Base-by-base conservation (phyloP, 2,113 vertebrate genomes). In the Carettochelys insculpta region DNA sequence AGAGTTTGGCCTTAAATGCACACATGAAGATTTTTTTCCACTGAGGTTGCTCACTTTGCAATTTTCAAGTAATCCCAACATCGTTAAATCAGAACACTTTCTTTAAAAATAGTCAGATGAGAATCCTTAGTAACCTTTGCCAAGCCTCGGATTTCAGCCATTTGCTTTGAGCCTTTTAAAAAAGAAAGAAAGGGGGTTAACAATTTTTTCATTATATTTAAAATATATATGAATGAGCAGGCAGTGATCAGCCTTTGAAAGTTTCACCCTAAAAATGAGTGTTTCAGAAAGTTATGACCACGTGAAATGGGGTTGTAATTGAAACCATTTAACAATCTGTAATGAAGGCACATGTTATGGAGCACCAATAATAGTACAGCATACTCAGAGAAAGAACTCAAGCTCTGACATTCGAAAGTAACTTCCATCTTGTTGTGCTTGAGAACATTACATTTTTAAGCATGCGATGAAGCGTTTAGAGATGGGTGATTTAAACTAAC, bases 231-330 rank as follows among this genome's bases (percentile, higher is more conserved):
- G 81, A 88, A 83, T 34, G 34, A 76, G 41, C 50, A 71, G 58
- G 56, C 27, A 79, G 71, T 71, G 77, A 20, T 75, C 3, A 2
- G 4, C 81, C 56, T 86, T 94, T 85, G 87, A 89, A 94, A 87
- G 86, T 77, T 92, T 93, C 92, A 95, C 43, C 78, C 16, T 88
- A 50, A 90, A 89, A 85, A 82, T 5, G 90, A 96, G 87, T 80
- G 88, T 65, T 96, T 94, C 73, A 91, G 77, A 85, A 92, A 94
- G 83, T 80, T 89, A 82, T 13, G 90, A 61, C 83, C 89, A 7
- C 75, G 80, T 94, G 89, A 94, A 96, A 94, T 90, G 56, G 81
- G 82, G 86, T 92, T 89, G 77, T 88, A 95, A 92, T 94, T 84
- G 92, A 85, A 89, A 81, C 53, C 77, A 56, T 92, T 91, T 90